Conservation (phyloP, 1,140 invertebrate species). For the Pectinophora gossypiella region DNA sequence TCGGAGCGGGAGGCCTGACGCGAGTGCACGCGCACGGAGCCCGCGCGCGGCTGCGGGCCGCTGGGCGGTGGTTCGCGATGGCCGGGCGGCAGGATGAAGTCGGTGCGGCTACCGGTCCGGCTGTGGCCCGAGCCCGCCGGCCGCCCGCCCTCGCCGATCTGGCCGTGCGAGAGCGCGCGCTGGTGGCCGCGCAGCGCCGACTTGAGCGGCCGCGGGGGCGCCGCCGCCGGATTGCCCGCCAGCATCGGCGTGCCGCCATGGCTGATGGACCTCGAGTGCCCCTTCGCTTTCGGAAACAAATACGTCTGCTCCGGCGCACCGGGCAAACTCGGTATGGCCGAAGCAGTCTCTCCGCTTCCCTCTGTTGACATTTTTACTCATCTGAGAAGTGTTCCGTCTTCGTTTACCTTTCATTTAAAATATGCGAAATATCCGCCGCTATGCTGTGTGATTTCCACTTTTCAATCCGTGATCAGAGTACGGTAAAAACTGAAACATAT, state of each 20-base stretch:
- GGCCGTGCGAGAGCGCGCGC: slow-evolving; percentile 89
- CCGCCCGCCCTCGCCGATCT: slow-evolving; percentile 80
- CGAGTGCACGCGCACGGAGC: slow-evolving; percentile 78
- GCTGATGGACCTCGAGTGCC: slow-evolving; percentile 86
- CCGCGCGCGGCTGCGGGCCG: slow-evolving; percentile 67
- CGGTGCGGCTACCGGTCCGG: slow-evolving; percentile 88
- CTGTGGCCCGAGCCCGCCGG: slow-evolving; percentile 79
- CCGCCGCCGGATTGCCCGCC: slow-evolving; percentile 67
- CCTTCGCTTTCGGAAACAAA: slow-evolving; percentile 75
- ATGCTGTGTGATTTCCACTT: slow-evolving; percentile 10
- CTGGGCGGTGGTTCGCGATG: slow-evolving; percentile 78
- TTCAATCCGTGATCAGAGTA: slow-evolving; percentile 26
- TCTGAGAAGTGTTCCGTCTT: slow-evolving; percentile 47
- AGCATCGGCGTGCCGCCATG: slow-evolving; percentile 81
- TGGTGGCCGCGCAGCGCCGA: slow-evolving; percentile 85
- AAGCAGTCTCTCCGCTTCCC: slow-evolving; percentile 74
- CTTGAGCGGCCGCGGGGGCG: slow-evolving; percentile 77
- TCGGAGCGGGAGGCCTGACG: slow-evolving; percentile 84
- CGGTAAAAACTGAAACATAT: slow-evolving; percentile 57
- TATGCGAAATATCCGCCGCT: slow-evolving; percentile 12
- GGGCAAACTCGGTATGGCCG: slow-evolving; percentile 60
- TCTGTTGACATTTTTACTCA: slow-evolving; percentile 76
- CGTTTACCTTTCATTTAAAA: slow-evolving; percentile 67
- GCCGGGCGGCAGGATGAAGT: slow-evolving; percentile 89
- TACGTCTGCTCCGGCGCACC: slow-evolving; percentile 77